Conservation (phyloP, 2,113 vertebrate genomes). For the Mola mola region DNA sequence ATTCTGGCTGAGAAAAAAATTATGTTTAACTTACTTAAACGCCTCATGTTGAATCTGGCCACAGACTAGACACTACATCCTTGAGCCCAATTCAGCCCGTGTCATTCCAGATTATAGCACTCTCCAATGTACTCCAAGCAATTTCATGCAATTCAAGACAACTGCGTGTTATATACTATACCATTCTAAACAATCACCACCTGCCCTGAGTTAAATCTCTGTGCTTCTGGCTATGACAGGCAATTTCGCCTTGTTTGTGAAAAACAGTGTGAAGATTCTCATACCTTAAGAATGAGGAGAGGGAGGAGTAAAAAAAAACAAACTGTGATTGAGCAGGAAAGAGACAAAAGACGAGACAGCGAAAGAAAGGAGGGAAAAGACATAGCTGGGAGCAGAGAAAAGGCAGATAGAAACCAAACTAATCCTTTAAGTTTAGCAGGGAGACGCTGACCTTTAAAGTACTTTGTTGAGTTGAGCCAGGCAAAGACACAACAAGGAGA, state of each 20-base stretch:
- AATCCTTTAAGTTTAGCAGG: slow-evolving; percentile 31
- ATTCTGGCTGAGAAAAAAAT: slow-evolving; percentile 18
- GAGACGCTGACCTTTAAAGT: slow-evolving; percentile 39
- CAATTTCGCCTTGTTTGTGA: slow-evolving; percentile 52
- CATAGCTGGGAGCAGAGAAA: neutral
- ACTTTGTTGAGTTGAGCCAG: slow-evolving; percentile 36
- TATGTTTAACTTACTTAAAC: slow-evolving; percentile 6
- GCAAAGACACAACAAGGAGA: neutral
- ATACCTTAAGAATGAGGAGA: neutral
- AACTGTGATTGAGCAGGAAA: neutral
- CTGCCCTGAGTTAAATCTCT: slow-evolving; percentile 40
- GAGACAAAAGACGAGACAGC: neutral
- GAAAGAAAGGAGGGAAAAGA: neutral
- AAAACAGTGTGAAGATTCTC: slow-evolving; percentile 16
- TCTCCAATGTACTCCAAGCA: slow-evolving; percentile 15
- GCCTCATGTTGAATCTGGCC: slow-evolving; percentile 16
- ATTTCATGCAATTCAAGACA: slow-evolving; percentile 50
- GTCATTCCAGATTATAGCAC: slow-evolving; percentile 29
- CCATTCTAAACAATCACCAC: slow-evolving; percentile 54
- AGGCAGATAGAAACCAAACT: slow-evolving; percentile 24
- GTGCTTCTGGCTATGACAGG: slow-evolving; percentile 62
- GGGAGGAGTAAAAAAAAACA: neutral
- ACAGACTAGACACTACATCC: slow-evolving; percentile 16
- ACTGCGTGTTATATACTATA: slow-evolving; percentile 26
- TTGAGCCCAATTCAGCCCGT: slow-evolving; percentile 30